Percentiles rank a stretch among this genome's conserved stretches.
phyloP scores from a whole-genome alignment of 2,113 vertebrate genomes.

The Bubo bubo region DNA sequence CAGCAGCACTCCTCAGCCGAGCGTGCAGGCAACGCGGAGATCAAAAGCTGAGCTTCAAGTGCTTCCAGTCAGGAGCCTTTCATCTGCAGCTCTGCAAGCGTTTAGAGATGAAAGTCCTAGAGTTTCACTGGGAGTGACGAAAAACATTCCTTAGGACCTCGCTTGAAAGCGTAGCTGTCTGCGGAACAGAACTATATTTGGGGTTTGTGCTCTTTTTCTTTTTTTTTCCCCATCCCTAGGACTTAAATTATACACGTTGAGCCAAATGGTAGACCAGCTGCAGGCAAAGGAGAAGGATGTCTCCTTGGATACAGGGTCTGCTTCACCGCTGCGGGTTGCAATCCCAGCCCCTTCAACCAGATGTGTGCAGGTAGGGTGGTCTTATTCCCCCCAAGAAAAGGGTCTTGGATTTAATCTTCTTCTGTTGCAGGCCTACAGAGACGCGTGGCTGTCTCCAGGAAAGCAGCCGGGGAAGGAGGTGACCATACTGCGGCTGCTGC shows the following conservation, averaged over 20 bases:
- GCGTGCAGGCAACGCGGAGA: background rate
- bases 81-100: conserved; percentile 16
- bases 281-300: background rate
- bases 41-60: conserved; percentile 45
- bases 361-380: background rate
- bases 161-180: background rate
- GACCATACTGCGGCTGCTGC: accelerated
- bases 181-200: background rate
- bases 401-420: background rate
- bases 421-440: background rate
- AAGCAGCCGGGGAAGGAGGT: background rate
- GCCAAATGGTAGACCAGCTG: background rate
- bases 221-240: accelerated
- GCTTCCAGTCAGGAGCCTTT: conserved; percentile 45
- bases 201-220: background rate
- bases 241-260: background rate
- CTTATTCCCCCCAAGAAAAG: background rate
- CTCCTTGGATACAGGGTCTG: background rate
- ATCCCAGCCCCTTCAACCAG: background rate
- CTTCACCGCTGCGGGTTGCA: background rate
- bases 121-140: conserved; percentile 44
- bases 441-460: background rate
- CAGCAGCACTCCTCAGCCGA: background rate
- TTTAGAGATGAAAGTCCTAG: conserved; percentile 47
- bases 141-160: conserved; percentile 47